Percentiles rank a stretch among this genome's conserved stretches.
phyloP scores from a whole-genome alignment of 2,888 invertebrate genomes.

The Torymus tubicola region DNA sequence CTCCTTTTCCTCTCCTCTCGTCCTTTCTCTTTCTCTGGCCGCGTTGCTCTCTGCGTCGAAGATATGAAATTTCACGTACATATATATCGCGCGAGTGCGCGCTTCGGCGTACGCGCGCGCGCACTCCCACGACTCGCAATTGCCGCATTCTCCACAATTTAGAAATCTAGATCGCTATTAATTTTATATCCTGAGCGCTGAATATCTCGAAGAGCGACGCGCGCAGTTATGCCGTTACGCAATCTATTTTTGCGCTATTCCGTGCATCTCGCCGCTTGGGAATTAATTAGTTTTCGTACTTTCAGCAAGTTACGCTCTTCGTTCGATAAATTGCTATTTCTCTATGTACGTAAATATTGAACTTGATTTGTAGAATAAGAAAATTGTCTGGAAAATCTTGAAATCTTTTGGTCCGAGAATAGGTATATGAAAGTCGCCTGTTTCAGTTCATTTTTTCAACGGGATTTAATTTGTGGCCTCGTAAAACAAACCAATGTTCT shows the following conservation, averaged over 20 bases:
- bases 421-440: constrained; percentile 25
- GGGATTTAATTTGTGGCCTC: constrained; percentile 45
- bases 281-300: constrained; percentile 53
- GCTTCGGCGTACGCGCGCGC: constrained; percentile 25
- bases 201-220: constrained; percentile 58
- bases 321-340: constrained; percentile 54
- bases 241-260: constrained; percentile 58
- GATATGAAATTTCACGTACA: constrained; percentile 71
- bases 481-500: constrained; percentile 40
- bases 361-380: constrained; percentile 31
- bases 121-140: constrained; percentile 74
- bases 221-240: constrained; percentile 55
- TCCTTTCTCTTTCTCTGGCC: constrained; percentile 51
- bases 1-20: constrained; percentile 54
- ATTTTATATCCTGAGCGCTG: constrained; percentile 70
- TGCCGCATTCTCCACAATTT: constrained; percentile 75
- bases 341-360: constrained; percentile 19
- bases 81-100: constrained; percentile 21
- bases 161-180: constrained; percentile 76
- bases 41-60: constrained; percentile 66
- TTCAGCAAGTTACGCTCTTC: constrained; percentile 28
- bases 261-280: constrained; percentile 31
- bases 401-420: constrained; percentile 29
- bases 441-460: constrained; percentile 23
- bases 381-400: constrained; percentile 19